Percentiles rank a stretch among this genome's conserved stretches.
Conservation (phyloP, 2,113 vertebrate species). For the Himantopus leucocephalus region DNA sequence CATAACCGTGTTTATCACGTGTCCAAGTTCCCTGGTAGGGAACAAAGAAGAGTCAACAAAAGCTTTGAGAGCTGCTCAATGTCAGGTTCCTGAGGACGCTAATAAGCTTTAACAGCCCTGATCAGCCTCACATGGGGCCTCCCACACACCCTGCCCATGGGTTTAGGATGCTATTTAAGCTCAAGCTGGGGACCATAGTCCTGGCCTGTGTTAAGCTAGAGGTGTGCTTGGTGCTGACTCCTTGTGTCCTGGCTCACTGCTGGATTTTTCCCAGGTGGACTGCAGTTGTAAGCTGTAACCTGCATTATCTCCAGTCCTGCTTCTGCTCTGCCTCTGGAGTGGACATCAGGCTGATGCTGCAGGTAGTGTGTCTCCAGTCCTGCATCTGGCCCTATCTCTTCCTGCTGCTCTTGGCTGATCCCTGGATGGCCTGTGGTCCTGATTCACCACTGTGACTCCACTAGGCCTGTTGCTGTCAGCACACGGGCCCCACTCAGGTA, state of each 20-base stretch:
- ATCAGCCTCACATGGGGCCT: not conserved
- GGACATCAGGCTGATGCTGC: not conserved
- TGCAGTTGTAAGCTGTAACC: not conserved
- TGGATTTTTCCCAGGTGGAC: not conserved
- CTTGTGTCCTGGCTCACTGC: accelerated
- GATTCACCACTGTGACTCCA: not conserved
- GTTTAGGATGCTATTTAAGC: not conserved
- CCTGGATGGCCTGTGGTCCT: not conserved
- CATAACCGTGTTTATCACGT: accelerated
- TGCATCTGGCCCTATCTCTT: not conserved
- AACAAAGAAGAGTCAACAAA: not conserved
- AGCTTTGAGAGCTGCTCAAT: not conserved
- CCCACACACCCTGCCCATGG: no score
- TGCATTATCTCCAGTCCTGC: not conserved
- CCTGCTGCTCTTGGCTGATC: not conserved
- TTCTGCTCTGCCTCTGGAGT: not conserved
- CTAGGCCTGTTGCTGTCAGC: not conserved
- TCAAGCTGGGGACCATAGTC: not conserved
- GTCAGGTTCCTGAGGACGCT: not conserved
- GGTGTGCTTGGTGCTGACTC: accelerated
- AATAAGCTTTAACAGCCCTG: not conserved
- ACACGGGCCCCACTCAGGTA: not conserved
- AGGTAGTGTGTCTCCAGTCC: not conserved
- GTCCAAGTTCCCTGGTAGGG: not conserved
- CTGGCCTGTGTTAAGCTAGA: not conserved